phyloP scores from a whole-genome alignment of 2,888 invertebrate genomes.

The Danaus chrysippus region DNA sequence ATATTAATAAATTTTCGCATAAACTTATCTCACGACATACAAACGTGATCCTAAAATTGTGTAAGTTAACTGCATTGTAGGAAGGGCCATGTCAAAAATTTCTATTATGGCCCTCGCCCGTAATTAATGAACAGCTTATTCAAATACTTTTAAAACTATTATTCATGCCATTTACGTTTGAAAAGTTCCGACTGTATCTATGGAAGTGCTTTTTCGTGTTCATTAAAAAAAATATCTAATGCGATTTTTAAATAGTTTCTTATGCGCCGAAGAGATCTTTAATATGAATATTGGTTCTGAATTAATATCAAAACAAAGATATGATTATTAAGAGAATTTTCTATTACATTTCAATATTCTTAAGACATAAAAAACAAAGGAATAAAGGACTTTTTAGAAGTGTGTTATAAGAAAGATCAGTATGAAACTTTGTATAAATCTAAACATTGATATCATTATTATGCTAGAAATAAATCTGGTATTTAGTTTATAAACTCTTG shows the following conservation, averaged over 20 bases:
- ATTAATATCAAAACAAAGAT: background rate
- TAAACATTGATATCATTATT: no score
- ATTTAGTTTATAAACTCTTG: no score
- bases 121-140: slow-evolving; percentile 79
- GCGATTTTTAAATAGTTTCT: slow-evolving; percentile 67
- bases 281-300: slow-evolving; percentile 24
- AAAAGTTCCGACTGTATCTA: slow-evolving; percentile 71
- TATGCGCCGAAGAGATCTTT: slow-evolving; percentile 35
- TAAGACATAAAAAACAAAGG: no score
- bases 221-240: slow-evolving; percentile 65
- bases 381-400: no score
- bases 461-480: no score
- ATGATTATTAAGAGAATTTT: no score
- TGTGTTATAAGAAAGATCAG: no score
- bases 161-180: slow-evolving; percentile 77
- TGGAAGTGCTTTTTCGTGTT: slow-evolving; percentile 66
- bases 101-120: slow-evolving; percentile 70
- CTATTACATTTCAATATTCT: no score
- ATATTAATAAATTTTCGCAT: slow-evolving; percentile 23
- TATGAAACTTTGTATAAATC: no score
- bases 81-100: slow-evolving; percentile 77
- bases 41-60: slow-evolving; percentile 56
- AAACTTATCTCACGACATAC: slow-evolving; percentile 31
- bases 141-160: slow-evolving; percentile 79
- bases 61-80: slow-evolving; percentile 70